Percentiles rank a stretch among this genome's conserved stretches.
Conservation (phyloP, 2,888 invertebrate species). For the Ochropleura leucogaster region DNA sequence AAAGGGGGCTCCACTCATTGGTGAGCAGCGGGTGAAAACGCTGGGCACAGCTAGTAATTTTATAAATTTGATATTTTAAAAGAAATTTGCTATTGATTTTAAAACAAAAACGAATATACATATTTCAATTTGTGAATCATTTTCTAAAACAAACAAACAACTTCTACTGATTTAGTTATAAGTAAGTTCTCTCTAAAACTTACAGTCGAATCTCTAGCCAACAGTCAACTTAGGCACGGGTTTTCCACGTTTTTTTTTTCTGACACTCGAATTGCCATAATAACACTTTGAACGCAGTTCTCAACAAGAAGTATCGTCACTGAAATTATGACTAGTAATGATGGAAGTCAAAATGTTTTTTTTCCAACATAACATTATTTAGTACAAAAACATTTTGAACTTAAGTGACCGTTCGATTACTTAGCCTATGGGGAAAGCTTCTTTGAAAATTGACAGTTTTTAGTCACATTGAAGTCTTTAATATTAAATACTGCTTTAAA, state of each 20-base stretch:
- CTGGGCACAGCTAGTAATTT: too few species aligned
- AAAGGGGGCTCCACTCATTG: too few species aligned
- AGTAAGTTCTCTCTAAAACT: neutral
- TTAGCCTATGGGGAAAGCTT: neutral
- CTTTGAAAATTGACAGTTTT: neutral
- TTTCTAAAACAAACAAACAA: neutral
- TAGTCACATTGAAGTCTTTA: neutral
- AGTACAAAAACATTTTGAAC: neutral
- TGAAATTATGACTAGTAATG: neutral
- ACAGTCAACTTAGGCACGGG: slow-evolving; percentile 8
- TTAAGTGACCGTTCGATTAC: neutral
- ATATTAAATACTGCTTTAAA: too few species aligned
- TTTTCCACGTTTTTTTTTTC: slow-evolving; percentile 47
- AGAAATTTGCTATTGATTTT: neutral
- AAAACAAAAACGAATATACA: neutral
- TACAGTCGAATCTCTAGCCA: neutral
- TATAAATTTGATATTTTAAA: too few species aligned
- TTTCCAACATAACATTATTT: neutral
- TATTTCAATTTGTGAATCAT: neutral
- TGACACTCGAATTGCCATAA: neutral
- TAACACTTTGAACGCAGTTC: neutral
- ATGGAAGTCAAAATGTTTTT: neutral
- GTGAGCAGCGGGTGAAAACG: too few species aligned
- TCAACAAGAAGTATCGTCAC: slow-evolving; percentile 2
- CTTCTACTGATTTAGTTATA: neutral